These are phyloP conservation scores for Nowickia ferox DNA, from an alignment of 2,888 invertebrate species.

Conservation along the genomic window DNA sequence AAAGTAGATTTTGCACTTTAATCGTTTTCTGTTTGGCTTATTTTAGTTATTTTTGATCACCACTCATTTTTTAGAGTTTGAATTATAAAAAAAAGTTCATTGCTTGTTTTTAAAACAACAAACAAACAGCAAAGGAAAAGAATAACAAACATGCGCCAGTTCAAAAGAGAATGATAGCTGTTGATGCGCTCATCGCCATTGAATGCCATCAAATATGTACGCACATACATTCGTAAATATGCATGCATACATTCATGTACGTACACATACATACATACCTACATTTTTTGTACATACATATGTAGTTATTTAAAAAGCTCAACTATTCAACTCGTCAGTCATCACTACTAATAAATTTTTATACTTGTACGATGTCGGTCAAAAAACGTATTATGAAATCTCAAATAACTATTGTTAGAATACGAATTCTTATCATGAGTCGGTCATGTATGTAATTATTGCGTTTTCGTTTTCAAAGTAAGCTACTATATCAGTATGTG, in stretches of 20 bases:
- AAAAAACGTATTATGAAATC: background rate
- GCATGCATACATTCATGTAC: background rate
- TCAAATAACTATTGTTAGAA: too few species aligned
- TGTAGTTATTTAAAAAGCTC: background rate
- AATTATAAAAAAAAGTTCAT: background rate
- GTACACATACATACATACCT: background rate
- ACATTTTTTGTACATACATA: background rate
- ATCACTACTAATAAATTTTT: constrained; percentile 1
- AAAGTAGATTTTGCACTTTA: constrained; percentile 5
- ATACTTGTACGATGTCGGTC: background rate
- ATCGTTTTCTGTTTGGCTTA: background rate
- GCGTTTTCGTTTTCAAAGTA: too few species aligned
- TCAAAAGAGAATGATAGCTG: constrained; percentile 38
- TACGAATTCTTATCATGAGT: too few species aligned
- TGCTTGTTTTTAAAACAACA: background rate
- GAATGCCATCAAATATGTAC: constrained; percentile 74
- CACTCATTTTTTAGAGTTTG: background rate
- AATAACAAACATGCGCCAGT: constrained; percentile 1
- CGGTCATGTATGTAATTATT: too few species aligned
- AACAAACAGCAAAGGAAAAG: background rate
- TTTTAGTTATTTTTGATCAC: background rate
- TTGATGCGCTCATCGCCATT: constrained; percentile 80
- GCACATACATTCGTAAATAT: background rate
- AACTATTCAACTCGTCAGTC: constrained; percentile 28
- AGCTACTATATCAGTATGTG: too few species aligned